Percentiles rank a stretch among this genome's conserved stretches.
phyloP scores from a whole-genome alignment of 2,888 invertebrate species.

The Dexiosoma caninum region DNA sequence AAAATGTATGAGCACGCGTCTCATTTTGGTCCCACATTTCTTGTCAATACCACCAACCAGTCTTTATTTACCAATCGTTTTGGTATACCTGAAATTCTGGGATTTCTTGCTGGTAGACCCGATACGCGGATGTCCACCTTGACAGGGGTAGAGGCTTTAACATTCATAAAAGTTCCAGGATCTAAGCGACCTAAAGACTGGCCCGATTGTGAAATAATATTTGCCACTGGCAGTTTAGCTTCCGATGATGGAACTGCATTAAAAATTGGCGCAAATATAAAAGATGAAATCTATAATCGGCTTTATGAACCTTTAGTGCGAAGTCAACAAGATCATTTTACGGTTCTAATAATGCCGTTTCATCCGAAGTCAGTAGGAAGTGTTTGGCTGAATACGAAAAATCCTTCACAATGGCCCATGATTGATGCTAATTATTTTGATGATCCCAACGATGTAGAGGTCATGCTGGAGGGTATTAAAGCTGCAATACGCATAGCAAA shows the following conservation, averaged over 20 bases:
- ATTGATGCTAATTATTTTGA: constrained; percentile 89
- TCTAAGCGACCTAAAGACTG: constrained; percentile 73
- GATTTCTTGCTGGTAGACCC: constrained; percentile 79
- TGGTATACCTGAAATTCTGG: constrained; percentile 72
- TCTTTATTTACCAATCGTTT: constrained; percentile 50
- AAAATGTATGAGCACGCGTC: constrained; percentile 80
- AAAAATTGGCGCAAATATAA: constrained; percentile 79
- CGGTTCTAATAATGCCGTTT: constrained; percentile 82
- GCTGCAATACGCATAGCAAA: constrained; percentile 80
- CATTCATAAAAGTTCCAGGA: constrained; percentile 81
- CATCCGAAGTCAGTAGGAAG: constrained; percentile 86
- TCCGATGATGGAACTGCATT: constrained; percentile 80
- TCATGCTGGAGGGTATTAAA: constrained; percentile 81
- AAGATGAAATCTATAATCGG: constrained; percentile 79
- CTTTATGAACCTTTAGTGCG: constrained; percentile 78
- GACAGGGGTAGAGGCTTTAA: constrained; percentile 81
- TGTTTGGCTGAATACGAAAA: constrained; percentile 82
- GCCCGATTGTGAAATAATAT: constrained; percentile 84
- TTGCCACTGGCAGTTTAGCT: constrained; percentile 81
- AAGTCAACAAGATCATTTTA: constrained; percentile 79
- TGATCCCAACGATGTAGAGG: constrained; percentile 82
- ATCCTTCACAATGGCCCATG: constrained; percentile 87
- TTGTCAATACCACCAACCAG: constrained; percentile 74
- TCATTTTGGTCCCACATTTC: constrained; percentile 75
- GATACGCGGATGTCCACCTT: constrained; percentile 81